Evolutionary conservation across 2,888 invertebrate species (phyloP), one percentile per base, ranked within the genome.

Genomic region (Metalampra italica): DNA sequence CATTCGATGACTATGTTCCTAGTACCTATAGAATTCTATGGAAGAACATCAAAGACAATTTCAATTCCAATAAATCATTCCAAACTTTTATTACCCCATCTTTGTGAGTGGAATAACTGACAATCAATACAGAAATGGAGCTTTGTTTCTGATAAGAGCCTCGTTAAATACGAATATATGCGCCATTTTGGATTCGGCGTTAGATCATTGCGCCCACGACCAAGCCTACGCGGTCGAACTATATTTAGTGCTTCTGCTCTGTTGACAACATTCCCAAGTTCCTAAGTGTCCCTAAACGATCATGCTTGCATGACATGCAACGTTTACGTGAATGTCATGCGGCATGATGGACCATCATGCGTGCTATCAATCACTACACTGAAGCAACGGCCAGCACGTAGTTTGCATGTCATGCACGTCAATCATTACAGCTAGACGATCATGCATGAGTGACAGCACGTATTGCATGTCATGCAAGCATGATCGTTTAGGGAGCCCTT

Each of bases 191-290:
- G 15, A 9, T 14, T 22, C 14, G 13, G 22, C 42, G 12, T 59
- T 55, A 59, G 57, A 54, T 59, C 59, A 57, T 44, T 42, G 52
- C 62, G 58, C 64, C 64, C 56, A 61, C 62, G 54, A 45, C 36
- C 49, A 47, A 56, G 49, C 64, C 65, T 58, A 62, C 65, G 53
- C 62, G 50, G 40, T 47, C 51, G 49, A 53, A 40, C 62, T 60
- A 54, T 62, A 59, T 62, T 54, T 57, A 60, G 60, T 54, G 52
- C 46, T 52, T 34, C 41, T 53, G 12, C 8, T 38, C 11, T 40
- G 57, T 55, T 57, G 60, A 62, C 60, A 56, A 50, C 59, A 62
- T 62, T 62, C 63, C 55, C 4, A 13, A 15, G n/a, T 22, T 22
- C 22, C 22, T 22, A 22, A 22, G n/a, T n/a, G n/a, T n/a, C n/a